Evolutionary conservation across 2,113 vertebrate genomes (phyloP), one percentile per base, ranked within the genome.

Genomic region (Rhea americana): DNA sequence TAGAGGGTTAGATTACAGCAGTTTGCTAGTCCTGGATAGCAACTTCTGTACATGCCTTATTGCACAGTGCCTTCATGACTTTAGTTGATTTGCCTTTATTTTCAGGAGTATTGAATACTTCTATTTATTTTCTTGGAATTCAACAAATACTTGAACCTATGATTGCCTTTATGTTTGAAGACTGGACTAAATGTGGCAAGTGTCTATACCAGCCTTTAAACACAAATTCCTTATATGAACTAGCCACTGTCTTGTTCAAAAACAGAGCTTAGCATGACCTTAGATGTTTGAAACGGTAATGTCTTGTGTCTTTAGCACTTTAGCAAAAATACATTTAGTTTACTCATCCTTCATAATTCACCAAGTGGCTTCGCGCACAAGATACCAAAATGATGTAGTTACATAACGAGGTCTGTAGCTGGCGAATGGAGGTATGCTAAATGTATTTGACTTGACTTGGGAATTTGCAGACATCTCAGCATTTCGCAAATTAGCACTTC

Each of bases 21-120:
- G 16, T 8, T 1, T 2, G 0, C 56, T 72, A 50, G 47, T 78
- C 32, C 55, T 58, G 24, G 5, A 4, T 4, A 30, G 25, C 37
- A 78, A 8, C 24, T 39, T 43, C 61, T n/a, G 17, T 30, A 14
- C 2, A 3, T 39, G 30, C 12, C 61, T 72, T 81, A 25, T 65
- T 81, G 58, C 18, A 39, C 51, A 5, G 21, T 72, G 30, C 37
- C 13, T 85, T 81, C 35, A 28, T 16, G 17, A 14, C 26, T 72
- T 81, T n/a, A 72, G 47, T 11, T 67, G 45, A 45, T 85, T 61
- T 59, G n/a, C 21, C 43, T 12, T 76, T 25, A 39, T 39, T 61
- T 84, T 41, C 20, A 63, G n/a, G 24, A 3, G 7, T 28, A 16
- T 21, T 55, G 56, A 20, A 26, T 61, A 59, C 12, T 28, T 28